Evolutionary conservation across 2,888 invertebrate species (phyloP), one percentile per base, ranked within the genome.

Genomic region (Sepioteuthis lessoniana): DNA sequence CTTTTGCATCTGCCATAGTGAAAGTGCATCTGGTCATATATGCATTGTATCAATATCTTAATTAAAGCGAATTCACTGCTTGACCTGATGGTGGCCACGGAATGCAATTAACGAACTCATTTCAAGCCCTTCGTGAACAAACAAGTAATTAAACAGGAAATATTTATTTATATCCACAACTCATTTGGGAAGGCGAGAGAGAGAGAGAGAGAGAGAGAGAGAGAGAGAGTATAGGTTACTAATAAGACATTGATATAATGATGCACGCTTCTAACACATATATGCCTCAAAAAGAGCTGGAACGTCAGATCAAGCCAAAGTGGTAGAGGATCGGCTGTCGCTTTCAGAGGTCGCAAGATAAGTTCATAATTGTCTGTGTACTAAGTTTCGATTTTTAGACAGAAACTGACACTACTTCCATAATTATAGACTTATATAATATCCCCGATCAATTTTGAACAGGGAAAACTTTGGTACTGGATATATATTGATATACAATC

Each of bases 91-190:
- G n/a, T n/a, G n/a, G 16, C n/a, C 76, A n/a, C n/a, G 16, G 76
- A n/a, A n/a, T 76, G 76, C 76, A 76, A 76, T 76, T 76, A 76
- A 76, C 19, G 76, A 76, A 76, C n/a, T 76, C 76, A 76, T 76
- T 76, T 76, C 76, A 76, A 76, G n/a, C n/a, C 76, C n/a, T 76
- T 76, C n/a, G 76, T 76, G 76, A 76, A 76, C 76, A 76, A 76
- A 76, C 76, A 76, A 76, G 76, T 76, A 76, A 76, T 76, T 76
- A 76, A 76, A 76, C 76, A 76, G 76, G n/a, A 76, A 76, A n/a
- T n/a, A 35, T 76, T 76, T 60, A 60, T 60, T 60, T 76, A 76
- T 76, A 76, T 76, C 76, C n/a, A 35, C 76, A 76, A n/a, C n/a
- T 76, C n/a, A 35, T 76, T 60, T 76, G n/a, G 76, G n/a, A 31